Evolutionary conservation across 1,140 invertebrate genomes (phyloP).

Genomic region (Aphelenchoides besseyi): DNA sequence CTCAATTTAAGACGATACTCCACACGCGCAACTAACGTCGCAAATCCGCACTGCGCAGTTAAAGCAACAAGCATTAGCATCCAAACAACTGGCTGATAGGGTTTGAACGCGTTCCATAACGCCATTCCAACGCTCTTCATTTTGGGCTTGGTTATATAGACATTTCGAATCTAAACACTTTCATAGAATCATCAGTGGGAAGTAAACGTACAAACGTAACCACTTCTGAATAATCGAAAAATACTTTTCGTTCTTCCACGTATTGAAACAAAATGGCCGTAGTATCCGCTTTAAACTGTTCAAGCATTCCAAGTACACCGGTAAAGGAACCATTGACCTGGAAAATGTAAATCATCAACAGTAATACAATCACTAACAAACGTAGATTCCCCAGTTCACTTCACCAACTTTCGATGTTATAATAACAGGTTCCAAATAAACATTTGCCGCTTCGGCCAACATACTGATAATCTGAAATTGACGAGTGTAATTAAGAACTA

Average conservation of each 20-base stretch:
- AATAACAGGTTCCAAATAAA: constrained; percentile 33
- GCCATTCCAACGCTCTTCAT: constrained; percentile 36
- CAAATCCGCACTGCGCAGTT: constrained; percentile 34
- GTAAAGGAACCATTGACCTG: constrained; percentile 42
- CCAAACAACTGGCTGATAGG: constrained; percentile 37
- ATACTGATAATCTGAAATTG: constrained; percentile 30
- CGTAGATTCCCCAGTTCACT: constrained; percentile 39
- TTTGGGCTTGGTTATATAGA: constrained; percentile 44
- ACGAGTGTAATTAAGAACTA: not conserved
- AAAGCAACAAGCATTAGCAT: constrained; percentile 31
- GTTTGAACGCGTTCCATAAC: constrained; percentile 45
- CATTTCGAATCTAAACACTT: constrained; percentile 30
- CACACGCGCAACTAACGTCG: constrained; percentile 30
- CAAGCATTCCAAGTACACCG: constrained; percentile 42
- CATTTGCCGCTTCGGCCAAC: constrained; percentile 27
- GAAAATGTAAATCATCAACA: not conserved
- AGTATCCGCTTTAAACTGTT: constrained; percentile 36
- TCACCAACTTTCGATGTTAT: constrained; percentile 32
- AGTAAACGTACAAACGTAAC: constrained; percentile 32
- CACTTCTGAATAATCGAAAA: constrained; percentile 35
- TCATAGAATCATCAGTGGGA: not conserved
- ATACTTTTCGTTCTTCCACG: constrained; percentile 28
- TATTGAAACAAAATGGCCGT: constrained; percentile 40
- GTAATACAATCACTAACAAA: constrained; percentile 11
- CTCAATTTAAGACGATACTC: constrained; percentile 29